These are phyloP conservation scores for Peribatodes rhomboidaria DNA, from an alignment of 2,888 invertebrate species.

Conservation along the genomic window DNA sequence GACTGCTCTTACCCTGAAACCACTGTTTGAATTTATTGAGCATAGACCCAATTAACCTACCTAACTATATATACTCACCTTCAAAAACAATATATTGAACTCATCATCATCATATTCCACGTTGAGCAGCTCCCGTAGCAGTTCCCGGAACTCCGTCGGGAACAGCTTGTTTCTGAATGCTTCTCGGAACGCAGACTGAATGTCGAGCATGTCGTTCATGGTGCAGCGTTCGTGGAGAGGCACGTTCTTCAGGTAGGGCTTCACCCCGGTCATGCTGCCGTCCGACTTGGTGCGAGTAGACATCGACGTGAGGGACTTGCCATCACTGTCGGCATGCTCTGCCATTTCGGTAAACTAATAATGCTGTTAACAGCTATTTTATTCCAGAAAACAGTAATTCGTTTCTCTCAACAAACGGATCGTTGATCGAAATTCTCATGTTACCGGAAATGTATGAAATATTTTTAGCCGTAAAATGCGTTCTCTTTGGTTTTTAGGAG, in stretches of 20 bases:
- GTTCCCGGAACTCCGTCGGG: slow-evolving; percentile 72
- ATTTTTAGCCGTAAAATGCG: too few species aligned
- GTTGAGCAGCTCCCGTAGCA: slow-evolving; percentile 73
- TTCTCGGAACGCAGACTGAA: slow-evolving; percentile 78
- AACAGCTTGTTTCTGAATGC: slow-evolving; percentile 74
- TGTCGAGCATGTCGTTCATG: slow-evolving; percentile 74
- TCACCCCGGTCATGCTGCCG: slow-evolving; percentile 60
- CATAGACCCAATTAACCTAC: too few species aligned
- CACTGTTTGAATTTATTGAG: too few species aligned
- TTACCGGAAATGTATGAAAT: too few species aligned
- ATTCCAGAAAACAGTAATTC: neutral
- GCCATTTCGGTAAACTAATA: slow-evolving; percentile 55
- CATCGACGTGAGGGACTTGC: slow-evolving; percentile 66
- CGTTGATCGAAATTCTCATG: neutral
- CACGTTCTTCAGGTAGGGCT: slow-evolving; percentile 63
- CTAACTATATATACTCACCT: slow-evolving; percentile 81
- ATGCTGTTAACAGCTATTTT: neutral
- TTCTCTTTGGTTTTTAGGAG: too few species aligned
- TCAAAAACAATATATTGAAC: slow-evolving; percentile 87
- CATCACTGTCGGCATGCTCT: slow-evolving; percentile 62
- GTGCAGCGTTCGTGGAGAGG: slow-evolving; percentile 77
- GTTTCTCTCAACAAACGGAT: neutral
- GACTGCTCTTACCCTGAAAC: too few species aligned
- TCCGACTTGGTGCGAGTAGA: slow-evolving; percentile 66
- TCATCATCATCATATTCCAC: slow-evolving; percentile 86